These are phyloP conservation scores for Corapipo altera DNA, from an alignment of 2,113 vertebrate genomes.

Conservation along the genomic window DNA sequence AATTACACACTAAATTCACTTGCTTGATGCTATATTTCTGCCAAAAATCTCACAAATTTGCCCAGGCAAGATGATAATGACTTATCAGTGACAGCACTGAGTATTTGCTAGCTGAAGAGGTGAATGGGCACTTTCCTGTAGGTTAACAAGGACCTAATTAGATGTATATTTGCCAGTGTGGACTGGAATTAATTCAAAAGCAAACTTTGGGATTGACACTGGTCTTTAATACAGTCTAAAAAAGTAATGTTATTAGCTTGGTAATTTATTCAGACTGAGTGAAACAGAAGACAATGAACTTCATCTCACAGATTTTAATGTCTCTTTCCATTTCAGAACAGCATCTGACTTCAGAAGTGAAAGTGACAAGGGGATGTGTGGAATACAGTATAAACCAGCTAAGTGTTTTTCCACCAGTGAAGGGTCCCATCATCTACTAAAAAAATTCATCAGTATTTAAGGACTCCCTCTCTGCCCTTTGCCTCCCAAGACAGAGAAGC, in stretches of 20 bases:
- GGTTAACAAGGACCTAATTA: background rate
- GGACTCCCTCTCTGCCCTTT: constrained; percentile 48
- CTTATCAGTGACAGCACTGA: background rate
- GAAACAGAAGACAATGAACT: constrained; percentile 26
- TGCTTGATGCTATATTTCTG: background rate
- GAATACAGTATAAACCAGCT: constrained; percentile 45
- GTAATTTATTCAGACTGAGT: constrained; percentile 42
- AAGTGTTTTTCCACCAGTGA: constrained; percentile 6
- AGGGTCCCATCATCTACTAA: constrained; percentile 11
- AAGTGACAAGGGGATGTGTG: constrained; percentile 9
- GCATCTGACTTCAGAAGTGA: background rate
- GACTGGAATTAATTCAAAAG: background rate
- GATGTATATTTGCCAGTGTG: background rate
- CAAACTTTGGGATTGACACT: background rate
- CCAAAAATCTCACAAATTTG: background rate
- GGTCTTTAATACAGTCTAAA: constrained; percentile 12
- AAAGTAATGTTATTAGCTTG: background rate
- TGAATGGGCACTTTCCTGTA: background rate
- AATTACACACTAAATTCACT: background rate
- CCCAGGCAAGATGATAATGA: background rate
- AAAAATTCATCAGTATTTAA: constrained; percentile 59
- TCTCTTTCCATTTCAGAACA: constrained; percentile 24
- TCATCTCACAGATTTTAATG: constrained; percentile 40
- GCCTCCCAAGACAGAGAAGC: constrained; percentile 33
- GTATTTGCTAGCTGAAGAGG: background rate